Evolutionary conservation across 1,140 invertebrate genomes (phyloP).

Genomic region (Patella vulgata): DNA sequence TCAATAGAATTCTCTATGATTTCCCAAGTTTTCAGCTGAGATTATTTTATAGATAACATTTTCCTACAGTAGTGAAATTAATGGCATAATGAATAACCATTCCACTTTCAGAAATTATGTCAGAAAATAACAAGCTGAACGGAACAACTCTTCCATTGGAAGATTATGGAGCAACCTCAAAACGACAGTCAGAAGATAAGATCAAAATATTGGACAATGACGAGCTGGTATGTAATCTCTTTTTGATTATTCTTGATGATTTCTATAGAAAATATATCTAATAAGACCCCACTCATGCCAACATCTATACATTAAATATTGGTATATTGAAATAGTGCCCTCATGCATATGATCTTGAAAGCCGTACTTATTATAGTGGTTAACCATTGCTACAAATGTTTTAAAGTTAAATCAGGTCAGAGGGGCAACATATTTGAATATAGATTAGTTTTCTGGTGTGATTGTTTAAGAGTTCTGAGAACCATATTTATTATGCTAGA

Average conservation of each 20-base stretch:
- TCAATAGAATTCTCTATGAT: no score
- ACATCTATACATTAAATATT: slow-evolving; percentile 20
- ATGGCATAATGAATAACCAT: no score
- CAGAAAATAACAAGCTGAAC: slow-evolving; percentile 28
- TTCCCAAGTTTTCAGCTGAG: no score
- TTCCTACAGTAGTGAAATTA: no score
- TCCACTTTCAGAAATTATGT: slow-evolving; percentile 3
- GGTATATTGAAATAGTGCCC: background rate
- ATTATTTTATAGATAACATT: no score
- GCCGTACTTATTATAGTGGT: no score
- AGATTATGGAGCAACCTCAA: slow-evolving; percentile 30
- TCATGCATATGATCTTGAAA: slow-evolving; percentile 2
- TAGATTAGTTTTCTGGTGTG: no score
- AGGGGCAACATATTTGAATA: no score
- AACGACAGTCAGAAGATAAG: slow-evolving; percentile 27
- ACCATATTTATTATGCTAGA: no score
- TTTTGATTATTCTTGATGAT: background rate
- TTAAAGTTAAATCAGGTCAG: no score
- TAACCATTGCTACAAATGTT: no score
- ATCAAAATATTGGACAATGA: slow-evolving; percentile 29
- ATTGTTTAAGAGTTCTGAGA: no score
- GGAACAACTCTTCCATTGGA: slow-evolving; percentile 27
- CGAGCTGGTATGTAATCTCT: slow-evolving; percentile 4
- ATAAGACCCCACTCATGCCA: slow-evolving; percentile 25
- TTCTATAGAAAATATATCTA: background rate